These are phyloP conservation scores for Ptychodera flava DNA, from an alignment of 35 echinoderm and acorn worm species.

Conservation along the genomic window DNA sequence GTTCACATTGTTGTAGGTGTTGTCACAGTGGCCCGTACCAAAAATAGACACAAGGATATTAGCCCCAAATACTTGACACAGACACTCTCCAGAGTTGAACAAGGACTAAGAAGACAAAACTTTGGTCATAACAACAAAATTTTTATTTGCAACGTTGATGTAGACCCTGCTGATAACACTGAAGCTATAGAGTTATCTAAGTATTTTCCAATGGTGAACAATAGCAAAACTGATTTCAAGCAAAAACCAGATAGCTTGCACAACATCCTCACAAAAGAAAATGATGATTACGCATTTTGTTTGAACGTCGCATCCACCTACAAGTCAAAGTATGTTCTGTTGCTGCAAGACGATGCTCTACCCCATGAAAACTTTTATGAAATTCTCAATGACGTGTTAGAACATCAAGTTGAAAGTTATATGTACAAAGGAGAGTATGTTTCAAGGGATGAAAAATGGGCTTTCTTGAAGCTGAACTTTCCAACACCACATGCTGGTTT, in stretches of 20 bases:
- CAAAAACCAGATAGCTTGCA: not conserved
- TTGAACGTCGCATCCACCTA: constrained; percentile 34
- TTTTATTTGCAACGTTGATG: constrained; percentile 77
- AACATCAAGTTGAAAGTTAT: constrained; percentile 40
- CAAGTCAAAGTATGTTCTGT: constrained; percentile 59
- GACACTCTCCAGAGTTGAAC: constrained; percentile 43
- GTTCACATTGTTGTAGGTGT: constrained; percentile 60
- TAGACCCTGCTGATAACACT: constrained; percentile 9
- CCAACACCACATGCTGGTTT: constrained; percentile 54
- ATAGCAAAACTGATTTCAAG: not conserved
- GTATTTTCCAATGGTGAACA: constrained; percentile 41
- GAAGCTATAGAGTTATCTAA: constrained; percentile 47
- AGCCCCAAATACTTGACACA: constrained; percentile 62
- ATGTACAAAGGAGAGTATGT: constrained; percentile 20
- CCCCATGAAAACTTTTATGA: constrained; percentile 55
- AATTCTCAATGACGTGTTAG: constrained; percentile 51
- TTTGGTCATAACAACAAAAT: constrained; percentile 13
- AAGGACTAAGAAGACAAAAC: not conserved
- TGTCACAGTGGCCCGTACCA: constrained; percentile 23
- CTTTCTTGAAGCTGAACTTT: constrained; percentile 83
- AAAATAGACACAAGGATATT: not conserved
- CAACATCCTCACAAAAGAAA: constrained; percentile 42
- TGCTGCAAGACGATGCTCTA: constrained; percentile 78
- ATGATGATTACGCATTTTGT: constrained; percentile 70
- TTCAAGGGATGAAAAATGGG: constrained; percentile 43